Conservation (phyloP, 2,797 vertebrate species). For the Bradypodion ventrale region DNA sequence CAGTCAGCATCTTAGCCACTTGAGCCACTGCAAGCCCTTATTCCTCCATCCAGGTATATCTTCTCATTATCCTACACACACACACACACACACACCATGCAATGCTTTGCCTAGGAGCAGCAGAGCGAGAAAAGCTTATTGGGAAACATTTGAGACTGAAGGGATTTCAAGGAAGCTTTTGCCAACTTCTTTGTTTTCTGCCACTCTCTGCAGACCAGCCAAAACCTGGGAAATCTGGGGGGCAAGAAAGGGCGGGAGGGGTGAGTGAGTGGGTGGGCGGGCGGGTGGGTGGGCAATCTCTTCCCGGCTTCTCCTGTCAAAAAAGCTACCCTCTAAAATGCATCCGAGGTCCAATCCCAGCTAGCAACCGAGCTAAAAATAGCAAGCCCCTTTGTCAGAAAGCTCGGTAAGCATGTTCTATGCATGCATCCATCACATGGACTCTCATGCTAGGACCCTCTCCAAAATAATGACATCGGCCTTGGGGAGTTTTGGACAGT, state of each 20-base stretch:
- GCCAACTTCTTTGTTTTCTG: too few relatives aligned
- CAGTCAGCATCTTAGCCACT: too few relatives aligned
- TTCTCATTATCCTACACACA: background rate
- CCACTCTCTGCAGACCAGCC: too few relatives aligned
- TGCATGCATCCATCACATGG: too few relatives aligned
- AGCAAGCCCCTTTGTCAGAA: background rate
- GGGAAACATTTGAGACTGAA: too few relatives aligned
- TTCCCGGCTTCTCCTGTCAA: background rate
- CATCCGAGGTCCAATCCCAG: background rate
- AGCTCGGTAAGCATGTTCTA: fast-evolving
- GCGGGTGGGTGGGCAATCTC: background rate
- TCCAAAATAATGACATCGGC: fast-evolving
- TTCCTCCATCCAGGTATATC: background rate
- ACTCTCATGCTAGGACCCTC: fast-evolving
- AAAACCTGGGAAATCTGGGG: too few relatives aligned
- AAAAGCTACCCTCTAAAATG: fast-evolving
- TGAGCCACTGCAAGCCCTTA: too few relatives aligned
- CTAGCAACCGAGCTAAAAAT: constrained; percentile 25
- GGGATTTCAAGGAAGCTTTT: too few relatives aligned
- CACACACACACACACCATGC: background rate
- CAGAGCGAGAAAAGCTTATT: too few relatives aligned
- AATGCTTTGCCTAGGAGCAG: too few relatives aligned
- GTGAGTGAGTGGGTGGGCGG: too few relatives aligned
- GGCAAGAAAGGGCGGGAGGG: too few relatives aligned
- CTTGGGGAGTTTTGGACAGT: background rate